Base-by-base conservation (phyloP, 1,140 invertebrate species). In the Brachionus rubens region DNA sequence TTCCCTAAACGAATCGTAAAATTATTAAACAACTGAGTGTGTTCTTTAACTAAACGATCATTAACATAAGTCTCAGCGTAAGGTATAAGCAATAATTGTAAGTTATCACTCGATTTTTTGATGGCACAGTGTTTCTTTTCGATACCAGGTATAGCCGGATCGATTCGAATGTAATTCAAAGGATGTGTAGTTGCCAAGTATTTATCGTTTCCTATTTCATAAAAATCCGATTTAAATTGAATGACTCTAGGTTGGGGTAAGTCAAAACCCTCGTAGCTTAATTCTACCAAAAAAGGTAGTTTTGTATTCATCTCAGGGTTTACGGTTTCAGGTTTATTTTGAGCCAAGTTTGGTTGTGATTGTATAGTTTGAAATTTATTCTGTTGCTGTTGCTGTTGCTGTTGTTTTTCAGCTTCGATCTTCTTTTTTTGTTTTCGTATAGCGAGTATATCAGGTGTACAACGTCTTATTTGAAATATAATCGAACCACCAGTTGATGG, bases 11-110 rank as follows among this genome's bases (percentile, higher is more conserved):
- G 79, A 4, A 86, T 80, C 19, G 82, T 80, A 80, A 82, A 84
- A 4, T 83, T 83, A 79, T 85, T 80, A 87, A 93, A 91, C 40
- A 98, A 85, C 78, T 95, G 91, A 3, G 94, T 94, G 1, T 93
- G 94, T 82, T 97, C 93, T 81, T 90, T 90, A 80, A 95, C 92
- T 77, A 93, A 88, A 80, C 93, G 91, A 47, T 92, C 91, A 83
- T 96, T 94, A 62, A 97, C 92, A 81, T 92, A 96, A 6, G 92
- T 94, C 80, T 95, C 91, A 2, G 93, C 92, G 81, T 96, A 93
- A 19, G 91, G 87, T 80, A 92, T 90, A 26, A 94, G 93, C n/a
- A 93, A 96, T 1, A 96, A 88, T 0, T 92, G 94, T 50, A 95
- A 93, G 46, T 95, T 91, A 30, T 91, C 91, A 77, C 94, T 91